Evolutionary conservation across 2,888 invertebrate genomes (phyloP).

Genomic region (Podotricha telesiphe): DNA sequence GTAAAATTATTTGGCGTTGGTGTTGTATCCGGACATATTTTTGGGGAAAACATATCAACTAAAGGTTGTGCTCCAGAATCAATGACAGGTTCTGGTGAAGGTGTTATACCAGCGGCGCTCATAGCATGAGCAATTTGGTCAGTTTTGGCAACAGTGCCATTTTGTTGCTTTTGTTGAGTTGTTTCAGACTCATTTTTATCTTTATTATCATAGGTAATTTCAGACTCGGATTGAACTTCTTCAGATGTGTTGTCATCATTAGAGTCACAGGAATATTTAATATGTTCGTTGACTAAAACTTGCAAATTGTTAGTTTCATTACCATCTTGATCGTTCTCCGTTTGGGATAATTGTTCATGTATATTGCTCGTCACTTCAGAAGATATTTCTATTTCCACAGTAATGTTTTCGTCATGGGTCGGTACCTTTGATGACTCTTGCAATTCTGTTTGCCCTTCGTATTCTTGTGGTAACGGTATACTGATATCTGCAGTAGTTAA

Average conservation of each 20-base stretch:
- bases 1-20: constrained; percentile 58
- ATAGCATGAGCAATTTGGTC: constrained; percentile 78
- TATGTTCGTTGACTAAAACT: constrained; percentile 47
- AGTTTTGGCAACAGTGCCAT: constrained; percentile 60
- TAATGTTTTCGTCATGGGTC: constrained; percentile 55
- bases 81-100: constrained; percentile 54
- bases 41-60: constrained; percentile 81
- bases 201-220: constrained; percentile 44
- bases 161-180: constrained; percentile 51
- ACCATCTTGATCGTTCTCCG: constrained; percentile 54
- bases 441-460: constrained; percentile 57
- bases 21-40: constrained; percentile 65
- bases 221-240: constrained; percentile 42
- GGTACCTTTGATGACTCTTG: constrained; percentile 53
- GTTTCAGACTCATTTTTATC: constrained; percentile 42
- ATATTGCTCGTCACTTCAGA: constrained; percentile 62
- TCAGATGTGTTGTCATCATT: constrained; percentile 43
- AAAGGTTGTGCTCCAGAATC: constrained; percentile 66
- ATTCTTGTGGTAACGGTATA: constrained; percentile 66
- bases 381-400: constrained; percentile 52
- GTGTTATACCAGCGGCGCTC: constrained; percentile 75
- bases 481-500: constrained; percentile 74
- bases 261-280: constrained; percentile 52
- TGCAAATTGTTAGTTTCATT: constrained; percentile 52
- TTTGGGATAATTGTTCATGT: constrained; percentile 61